phyloP scores from a whole-genome alignment of 2,113 vertebrate genomes.

The Lamprotornis superbus region DNA sequence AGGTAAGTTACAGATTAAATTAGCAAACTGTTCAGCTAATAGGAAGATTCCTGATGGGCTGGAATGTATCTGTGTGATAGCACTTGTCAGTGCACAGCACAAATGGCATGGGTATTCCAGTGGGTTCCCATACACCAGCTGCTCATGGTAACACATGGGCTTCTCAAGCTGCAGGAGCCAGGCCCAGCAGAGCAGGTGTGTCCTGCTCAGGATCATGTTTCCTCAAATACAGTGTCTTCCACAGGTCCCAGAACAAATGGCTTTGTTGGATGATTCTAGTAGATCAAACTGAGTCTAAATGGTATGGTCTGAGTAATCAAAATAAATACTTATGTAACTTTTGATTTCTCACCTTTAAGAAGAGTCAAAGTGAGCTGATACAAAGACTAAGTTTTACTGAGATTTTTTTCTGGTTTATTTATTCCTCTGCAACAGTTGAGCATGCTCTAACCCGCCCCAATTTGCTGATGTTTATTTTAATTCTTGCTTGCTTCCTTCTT shows the following conservation, averaged over 20 bases:
- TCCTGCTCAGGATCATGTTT: neutral
- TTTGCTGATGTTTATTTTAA: neutral
- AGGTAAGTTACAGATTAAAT: neutral
- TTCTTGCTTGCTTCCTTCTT: neutral
- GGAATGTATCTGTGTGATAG: neutral
- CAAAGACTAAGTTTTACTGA: neutral
- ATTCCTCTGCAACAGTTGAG: neutral
- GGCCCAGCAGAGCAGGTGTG: neutral
- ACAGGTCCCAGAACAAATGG: neutral
- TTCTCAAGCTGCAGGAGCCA: neutral
- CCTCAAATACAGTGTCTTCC: neutral
- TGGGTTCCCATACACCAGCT: neutral
- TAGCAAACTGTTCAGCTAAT: neutral
- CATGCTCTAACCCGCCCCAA: neutral
- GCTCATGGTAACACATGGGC: neutral
- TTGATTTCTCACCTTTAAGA: neutral
- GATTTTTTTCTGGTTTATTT: neutral
- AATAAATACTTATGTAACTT: neutral
- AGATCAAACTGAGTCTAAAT: neutral
- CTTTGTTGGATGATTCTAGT: neutral
- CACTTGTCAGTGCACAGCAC: neutral
- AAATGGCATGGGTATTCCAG: accelerated
- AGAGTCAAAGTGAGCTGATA: neutral
- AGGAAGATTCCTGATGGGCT: neutral
- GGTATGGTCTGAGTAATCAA: neutral